Evolutionary conservation across 2,797 vertebrate species (phyloP), one percentile per base, ranked within the genome.

Genomic region (Hippoglossus hippoglossus): DNA sequence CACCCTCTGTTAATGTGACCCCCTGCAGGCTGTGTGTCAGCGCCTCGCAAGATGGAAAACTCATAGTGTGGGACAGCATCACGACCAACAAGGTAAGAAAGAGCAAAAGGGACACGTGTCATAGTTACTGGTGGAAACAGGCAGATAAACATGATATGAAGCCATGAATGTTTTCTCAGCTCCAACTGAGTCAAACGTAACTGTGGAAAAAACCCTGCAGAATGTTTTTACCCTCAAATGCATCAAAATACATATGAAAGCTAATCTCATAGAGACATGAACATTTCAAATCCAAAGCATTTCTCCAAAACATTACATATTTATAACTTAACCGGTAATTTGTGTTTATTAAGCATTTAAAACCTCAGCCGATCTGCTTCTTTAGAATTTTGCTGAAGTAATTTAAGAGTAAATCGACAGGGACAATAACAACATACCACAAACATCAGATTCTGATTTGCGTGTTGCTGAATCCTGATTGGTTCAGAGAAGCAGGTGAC

Each of bases 61-160:
- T 99, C 78, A 99, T 99, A 0, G 97, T 99, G 62, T 99, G 98
- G 98, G 97, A 99, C 94, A 99, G 93, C 6, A 94, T 98, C 54
- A 96, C 96, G 49, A 99, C 98, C 77, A 99, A 99, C 90, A 99
- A 98, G 97, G 97, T 97, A 93, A 73, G 79, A 71, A 25, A 60
- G 11, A 76, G 36, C n/a, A 22, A 58, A 62, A 4, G 10, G 56
- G 5, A 6, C 6, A 31, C 13, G n/a, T 31, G 5, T 57, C 36
- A 54, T 56, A 19, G 55, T 39, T 15, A 18, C 15, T 44, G 36
- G 12, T 39, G 36, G 36, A 39, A 39, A 15, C 36, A 39, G 36
- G 12, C 36, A 39, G 36, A 39, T 4, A 15, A 3, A 39, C 36
- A 63, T 5, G 1, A 25, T 15, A 18, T 18, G 1, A 62, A 59